Percentiles rank a stretch among this genome's conserved stretches.
These are phyloP conservation scores for Merops nubicus DNA, from an alignment of 2,113 vertebrate species.

Conservation along the genomic window DNA sequence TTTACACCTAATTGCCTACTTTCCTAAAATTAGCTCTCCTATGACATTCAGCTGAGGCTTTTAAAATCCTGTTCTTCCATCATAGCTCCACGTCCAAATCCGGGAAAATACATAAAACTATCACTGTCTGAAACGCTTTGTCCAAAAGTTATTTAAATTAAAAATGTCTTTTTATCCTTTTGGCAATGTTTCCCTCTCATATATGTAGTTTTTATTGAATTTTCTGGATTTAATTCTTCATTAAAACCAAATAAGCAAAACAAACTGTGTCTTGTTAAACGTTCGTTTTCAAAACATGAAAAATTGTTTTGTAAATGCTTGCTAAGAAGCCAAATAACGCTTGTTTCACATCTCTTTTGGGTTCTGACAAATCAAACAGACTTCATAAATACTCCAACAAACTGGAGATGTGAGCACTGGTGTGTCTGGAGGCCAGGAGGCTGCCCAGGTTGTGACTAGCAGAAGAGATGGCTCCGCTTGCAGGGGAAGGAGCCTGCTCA, in stretches of 20 bases:
- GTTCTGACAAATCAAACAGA: background rate
- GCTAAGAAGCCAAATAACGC: background rate
- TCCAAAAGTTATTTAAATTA: background rate
- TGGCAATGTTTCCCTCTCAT: fast-evolving
- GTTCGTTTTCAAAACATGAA: background rate
- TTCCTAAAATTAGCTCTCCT: background rate
- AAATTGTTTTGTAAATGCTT: background rate
- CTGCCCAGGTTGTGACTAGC: background rate
- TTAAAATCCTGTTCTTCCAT: background rate
- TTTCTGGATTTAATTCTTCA: background rate
- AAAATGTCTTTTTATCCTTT: background rate
- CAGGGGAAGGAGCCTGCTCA: fast-evolving
- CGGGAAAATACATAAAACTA: background rate
- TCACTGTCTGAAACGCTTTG: background rate
- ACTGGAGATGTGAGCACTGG: background rate
- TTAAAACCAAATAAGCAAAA: background rate
- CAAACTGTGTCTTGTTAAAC: background rate
- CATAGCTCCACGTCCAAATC: background rate
- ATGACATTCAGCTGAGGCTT: background rate
- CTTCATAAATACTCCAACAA: background rate
- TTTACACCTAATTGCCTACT: background rate
- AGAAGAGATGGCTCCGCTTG: background rate
- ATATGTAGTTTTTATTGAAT: background rate
- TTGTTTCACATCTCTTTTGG: background rate
- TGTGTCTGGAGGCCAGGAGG: background rate